A percentile compares a stretch with the other conserved stretches of the same genome.
Evolutionary conservation across 2,113 vertebrate species (phyloP).

Genomic region (Scopus umbretta): DNA sequence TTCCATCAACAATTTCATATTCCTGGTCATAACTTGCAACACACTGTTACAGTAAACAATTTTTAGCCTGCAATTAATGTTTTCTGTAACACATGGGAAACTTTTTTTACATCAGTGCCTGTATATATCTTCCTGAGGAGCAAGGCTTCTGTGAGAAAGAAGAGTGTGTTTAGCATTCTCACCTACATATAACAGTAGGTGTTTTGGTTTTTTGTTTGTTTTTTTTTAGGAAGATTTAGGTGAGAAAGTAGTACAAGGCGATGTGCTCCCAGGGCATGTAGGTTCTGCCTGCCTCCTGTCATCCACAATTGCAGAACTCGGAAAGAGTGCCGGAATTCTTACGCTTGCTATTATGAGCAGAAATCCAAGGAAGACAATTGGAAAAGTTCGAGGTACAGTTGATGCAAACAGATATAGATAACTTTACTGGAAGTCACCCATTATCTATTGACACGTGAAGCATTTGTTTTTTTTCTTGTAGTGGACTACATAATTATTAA

Average conservation of each 20-base stretch:
- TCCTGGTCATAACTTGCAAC: not conserved
- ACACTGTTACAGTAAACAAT: not conserved
- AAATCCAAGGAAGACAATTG: conserved; percentile 89
- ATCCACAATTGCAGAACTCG: conserved; percentile 84
- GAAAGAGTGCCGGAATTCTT: conserved; percentile 83
- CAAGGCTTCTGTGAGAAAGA: not conserved
- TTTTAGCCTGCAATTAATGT: not conserved
- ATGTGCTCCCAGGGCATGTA: conserved; percentile 84
- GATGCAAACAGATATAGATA: not conserved
- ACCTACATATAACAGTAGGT: not conserved
- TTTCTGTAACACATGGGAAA: not conserved
- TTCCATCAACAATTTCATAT: not conserved
- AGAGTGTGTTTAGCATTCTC: not conserved
- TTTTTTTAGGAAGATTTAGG: conserved; percentile 86
- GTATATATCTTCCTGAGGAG: not conserved
- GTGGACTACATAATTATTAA: conserved; percentile 95
- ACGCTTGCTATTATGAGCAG: conserved; percentile 95
- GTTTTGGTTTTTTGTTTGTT: not conserved
- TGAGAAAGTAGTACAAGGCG: conserved; percentile 85
- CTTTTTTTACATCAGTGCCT: not conserved
- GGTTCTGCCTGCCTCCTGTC: conserved; percentile 93
- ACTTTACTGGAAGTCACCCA: not conserved
- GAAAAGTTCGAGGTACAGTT: conserved; percentile 90
- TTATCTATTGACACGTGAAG: not conserved
- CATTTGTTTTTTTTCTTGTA: conserved; percentile 44